Evolutionary conservation across 2,797 vertebrate genomes (phyloP).

Genomic region (Sciaenops ocellatus): DNA sequence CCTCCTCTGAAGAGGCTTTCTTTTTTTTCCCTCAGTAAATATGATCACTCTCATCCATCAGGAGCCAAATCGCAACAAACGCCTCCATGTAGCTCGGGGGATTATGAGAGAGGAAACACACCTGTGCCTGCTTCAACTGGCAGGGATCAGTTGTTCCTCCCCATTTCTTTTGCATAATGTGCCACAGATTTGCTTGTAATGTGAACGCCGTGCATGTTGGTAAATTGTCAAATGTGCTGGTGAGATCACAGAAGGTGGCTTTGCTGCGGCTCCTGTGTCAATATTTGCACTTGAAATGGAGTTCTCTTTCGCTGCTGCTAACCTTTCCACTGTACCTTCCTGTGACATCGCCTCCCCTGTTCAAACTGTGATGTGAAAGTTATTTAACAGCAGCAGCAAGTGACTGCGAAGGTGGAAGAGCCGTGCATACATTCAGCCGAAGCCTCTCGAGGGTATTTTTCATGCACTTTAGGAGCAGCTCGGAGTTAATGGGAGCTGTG

Average conservation of each 20-base stretch:
- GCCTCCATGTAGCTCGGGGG: neutral
- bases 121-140: constrained; percentile 7
- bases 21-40: neutral
- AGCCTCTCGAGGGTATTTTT: constrained; percentile 49
- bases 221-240: constrained; percentile 15
- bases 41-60: constrained; percentile 3
- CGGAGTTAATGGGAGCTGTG: constrained; percentile 54
- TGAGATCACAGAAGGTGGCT: constrained; percentile 12
- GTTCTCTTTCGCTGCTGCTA: constrained; percentile 14
- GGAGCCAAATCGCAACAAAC: constrained; percentile 6
- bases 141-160: neutral
- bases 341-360: neutral
- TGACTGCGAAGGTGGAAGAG: constrained; percentile 34
- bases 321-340: neutral
- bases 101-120: constrained; percentile 17
- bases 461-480: constrained; percentile 53
- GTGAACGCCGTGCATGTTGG: constrained; percentile 23
- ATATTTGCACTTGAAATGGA: constrained; percentile 30
- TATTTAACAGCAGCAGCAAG: constrained; percentile 42
- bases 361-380: constrained; percentile 27
- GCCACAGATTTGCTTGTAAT: constrained; percentile 10
- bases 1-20: neutral
- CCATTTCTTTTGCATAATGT: neutral
- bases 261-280: constrained; percentile 10
- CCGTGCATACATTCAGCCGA: constrained; percentile 32